Conservation (phyloP, 2,888 invertebrate species). For the Drosophila testacea region DNA sequence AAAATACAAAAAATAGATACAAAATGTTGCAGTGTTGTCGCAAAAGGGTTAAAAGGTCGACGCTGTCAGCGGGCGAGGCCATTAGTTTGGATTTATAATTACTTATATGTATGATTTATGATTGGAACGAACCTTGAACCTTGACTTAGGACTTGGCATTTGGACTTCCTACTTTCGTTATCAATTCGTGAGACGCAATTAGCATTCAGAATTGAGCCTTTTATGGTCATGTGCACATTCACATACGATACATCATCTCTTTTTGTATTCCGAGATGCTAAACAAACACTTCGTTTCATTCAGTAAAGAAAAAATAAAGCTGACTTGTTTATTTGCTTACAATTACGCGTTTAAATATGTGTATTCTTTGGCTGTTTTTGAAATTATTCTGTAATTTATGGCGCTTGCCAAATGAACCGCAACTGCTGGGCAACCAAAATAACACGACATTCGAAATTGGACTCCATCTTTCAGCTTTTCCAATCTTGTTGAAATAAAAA, state of each 20-base stretch:
- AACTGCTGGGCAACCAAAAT: constrained; percentile 32
- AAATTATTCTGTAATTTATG: constrained; percentile 69
- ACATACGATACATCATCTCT: constrained; percentile 10
- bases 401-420: constrained; percentile 60
- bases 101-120: constrained; percentile 64
- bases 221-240: constrained; percentile 32
- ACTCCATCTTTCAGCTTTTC: constrained; percentile 22
- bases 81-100: constrained; percentile 61
- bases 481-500: constrained; percentile 50
- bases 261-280: constrained; percentile 10
- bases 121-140: constrained; percentile 24
- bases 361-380: constrained; percentile 25
- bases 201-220: constrained; percentile 37
- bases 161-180: not conserved
- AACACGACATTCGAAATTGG: constrained; percentile 50
- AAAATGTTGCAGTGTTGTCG: constrained; percentile 16
- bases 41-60: constrained; percentile 71
- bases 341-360: constrained; percentile 43
- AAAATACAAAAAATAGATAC: not conserved
- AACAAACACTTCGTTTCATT: constrained; percentile 69
- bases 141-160: constrained; percentile 24
- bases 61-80: constrained; percentile 62
- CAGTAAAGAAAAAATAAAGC: constrained; percentile 11
- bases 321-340: constrained; percentile 36
- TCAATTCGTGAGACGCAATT: constrained; percentile 37